Base-by-base conservation (phyloP, 2,113 vertebrate genomes). In the Spea multiplicata region DNA sequence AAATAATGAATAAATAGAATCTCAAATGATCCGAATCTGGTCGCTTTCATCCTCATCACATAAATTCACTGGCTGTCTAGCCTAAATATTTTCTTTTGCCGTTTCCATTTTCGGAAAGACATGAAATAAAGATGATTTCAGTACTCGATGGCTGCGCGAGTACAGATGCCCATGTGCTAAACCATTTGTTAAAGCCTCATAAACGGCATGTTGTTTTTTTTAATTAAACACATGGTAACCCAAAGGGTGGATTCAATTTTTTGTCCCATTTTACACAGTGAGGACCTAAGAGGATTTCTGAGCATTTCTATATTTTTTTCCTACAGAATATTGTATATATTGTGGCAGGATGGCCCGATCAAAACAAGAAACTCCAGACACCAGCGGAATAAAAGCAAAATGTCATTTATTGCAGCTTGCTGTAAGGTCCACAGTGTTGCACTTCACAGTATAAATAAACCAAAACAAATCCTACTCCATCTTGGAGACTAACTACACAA, bases 201-300 rank as follows among this genome's bases (percentile, higher is more conserved):
- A 80, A 80, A 73, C 77, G 77, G 77, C 77, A 80, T 80, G 71
- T 80, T 80, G 77, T n/a, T 73, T 80, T 79, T 77, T 80, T 73
- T 80, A 80, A 80, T 80, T 80, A 80, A 80, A 80, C 77, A 80
- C 77, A 80, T 80, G 77, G 77, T 61, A 80, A 80, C 55, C 61
- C 50, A 71, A 67, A 80, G 77, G 64, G 71, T 57, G 65, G 64
- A 49, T 61, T 80, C 52, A 59, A 73, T 73, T 10, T 14, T 78
- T 71, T 44, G 6, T 78, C 47, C 66, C 65, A 78, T 73, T 79
- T 72, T 73, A 66, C n/a, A 66, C 48, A 16, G 70, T 16, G 10
- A 52, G 48, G 44, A 10, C 68, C 50, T 13, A 64, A 78, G 59
- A 47, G 46, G 55, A 30, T 69, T 44, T 57, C 48, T 69, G 65